A percentile compares a stretch with the other conserved stretches of the same genome.
phyloP scores from a whole-genome alignment of 1,140 invertebrate species.

The Ctenoplectra terminalis region DNA sequence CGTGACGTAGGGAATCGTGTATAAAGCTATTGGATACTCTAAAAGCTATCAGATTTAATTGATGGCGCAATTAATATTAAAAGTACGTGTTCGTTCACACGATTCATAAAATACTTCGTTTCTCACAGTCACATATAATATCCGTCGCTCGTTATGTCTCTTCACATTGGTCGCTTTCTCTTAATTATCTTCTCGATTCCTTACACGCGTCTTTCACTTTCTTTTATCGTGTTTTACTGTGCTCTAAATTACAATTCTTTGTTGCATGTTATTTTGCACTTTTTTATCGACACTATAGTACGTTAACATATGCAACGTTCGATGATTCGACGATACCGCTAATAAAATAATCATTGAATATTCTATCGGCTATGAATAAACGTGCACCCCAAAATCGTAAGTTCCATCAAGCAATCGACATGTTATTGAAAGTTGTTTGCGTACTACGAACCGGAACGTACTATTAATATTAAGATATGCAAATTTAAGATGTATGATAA shows the following conservation, averaged over 20 bases:
- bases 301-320: no score
- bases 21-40: not conserved
- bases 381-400: not conserved
- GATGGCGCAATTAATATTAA: not conserved
- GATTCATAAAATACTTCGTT: not conserved
- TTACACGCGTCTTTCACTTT: not conserved
- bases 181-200: slow-evolving; percentile 17
- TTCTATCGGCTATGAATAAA: not conserved
- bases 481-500: not conserved
- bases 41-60: not conserved
- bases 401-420: not conserved
- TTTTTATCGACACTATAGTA: not conserved
- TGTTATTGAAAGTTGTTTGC: not conserved
- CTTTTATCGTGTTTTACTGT: not conserved
- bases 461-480: not conserved
- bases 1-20: not conserved
- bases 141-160: not conserved
- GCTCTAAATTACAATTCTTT: not conserved
- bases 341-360: not conserved
- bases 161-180: slow-evolving; percentile 20
- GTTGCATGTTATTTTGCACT: no score
- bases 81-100: not conserved
- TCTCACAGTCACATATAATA: not conserved
- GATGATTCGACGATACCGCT: no score
- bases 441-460: not conserved